Evolutionary conservation across 1,140 invertebrate species (phyloP), one percentile per base, ranked within the genome.

Genomic region (Solenopsis invicta): DNA sequence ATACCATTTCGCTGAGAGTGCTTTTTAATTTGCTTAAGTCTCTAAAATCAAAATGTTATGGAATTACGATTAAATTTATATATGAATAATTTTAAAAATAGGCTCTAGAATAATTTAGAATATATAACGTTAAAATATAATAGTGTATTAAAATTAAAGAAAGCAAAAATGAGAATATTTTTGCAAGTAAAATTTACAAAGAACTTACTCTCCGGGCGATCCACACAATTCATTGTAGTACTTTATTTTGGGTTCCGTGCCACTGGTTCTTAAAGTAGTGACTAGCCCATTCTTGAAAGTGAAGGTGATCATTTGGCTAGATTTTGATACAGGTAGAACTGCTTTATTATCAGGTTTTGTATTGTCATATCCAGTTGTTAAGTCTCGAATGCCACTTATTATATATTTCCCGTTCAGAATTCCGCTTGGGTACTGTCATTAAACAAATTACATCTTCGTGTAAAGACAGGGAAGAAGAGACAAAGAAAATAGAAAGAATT

Each of bases 201-300:
- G 0, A 78, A 96, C 96, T 96, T 95, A 97, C 97, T 95, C 94
- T 59, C 96, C 95, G 1, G 97, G 97, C 21, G 96, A 93, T 89
- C 97, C 97, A 90, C 97, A 97, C 62, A 99, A 96, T 95, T 99
- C 99, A 0, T 98, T 98, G 95, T 99, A 99, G 95, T 99, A 99
- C 96, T 99, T 99, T 81, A 99, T 97, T 96, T 99, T 99, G 21
- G 99, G 99, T 95, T 99, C 99, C 0, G 99, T 99, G 24, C 99
- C 99, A 96, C 99, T 99, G 0, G 99, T 99, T 88, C 99, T 96
- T 10, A 99, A 95, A 0, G 99, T 99, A 0, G 97, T 96, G 10
- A 98, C 97, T 87, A 98, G 96, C 3, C 98, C 99, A 95, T 98
- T 99, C 67, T 96, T 96, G 94, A 99, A 99, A 18, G 96, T 97